Base-by-base conservation (phyloP, 1,140 invertebrate species). In the Luehdorfia chinensis region DNA sequence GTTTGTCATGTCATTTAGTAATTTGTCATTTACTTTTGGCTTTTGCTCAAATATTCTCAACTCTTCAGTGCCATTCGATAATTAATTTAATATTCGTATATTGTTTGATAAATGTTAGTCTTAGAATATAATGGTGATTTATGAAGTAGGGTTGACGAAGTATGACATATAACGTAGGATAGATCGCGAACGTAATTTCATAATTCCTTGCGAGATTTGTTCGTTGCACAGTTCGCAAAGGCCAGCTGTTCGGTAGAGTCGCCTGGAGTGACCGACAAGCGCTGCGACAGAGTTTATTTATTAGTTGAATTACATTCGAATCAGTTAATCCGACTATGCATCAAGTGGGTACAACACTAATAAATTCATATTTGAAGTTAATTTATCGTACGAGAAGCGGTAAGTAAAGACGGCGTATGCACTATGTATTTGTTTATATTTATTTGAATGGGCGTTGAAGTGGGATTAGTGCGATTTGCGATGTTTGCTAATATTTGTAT, bases 321-420 rank as follows among this genome's bases (percentile, higher is more conserved):
- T 43, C 39, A 43, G 39, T 43, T 43, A 43, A 43, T 43, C 39
- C 27, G 39, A 28, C 39, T 43, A 43, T 43, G 25, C 39, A 43
- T 43, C 39, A 43, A 43, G 15, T 19, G 25, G 27, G 6, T 30
- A 43, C 39, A 43, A 43, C 39, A 43, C 39, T 43, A 30, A 43
- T 43, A 43, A 43, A 43, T 43, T 43, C 15, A 43, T 43, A 16
- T n/a, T 43, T 30, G 39, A 43, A 28, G 39, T 43, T 43, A 43
- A 43, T 43, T 43, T 43, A 43, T 37, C 19, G 19, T n/a, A n/a
- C n/a, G n/a, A n/a, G n/a, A n/a, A n/a, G n/a, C n/a, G n/a, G n/a
- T n/a, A n/a, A n/a, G n/a, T n/a, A n/a, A n/a, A n/a, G n/a, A n/a
- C n/a, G n/a, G n/a, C n/a, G n/a, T n/a, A n/a, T n/a, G n/a, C n/a